Percentiles rank a stretch among this genome's conserved stretches.
Evolutionary conservation across 2,113 vertebrate genomes (phyloP).

Genomic region (Lethenteron reissneri): DNA sequence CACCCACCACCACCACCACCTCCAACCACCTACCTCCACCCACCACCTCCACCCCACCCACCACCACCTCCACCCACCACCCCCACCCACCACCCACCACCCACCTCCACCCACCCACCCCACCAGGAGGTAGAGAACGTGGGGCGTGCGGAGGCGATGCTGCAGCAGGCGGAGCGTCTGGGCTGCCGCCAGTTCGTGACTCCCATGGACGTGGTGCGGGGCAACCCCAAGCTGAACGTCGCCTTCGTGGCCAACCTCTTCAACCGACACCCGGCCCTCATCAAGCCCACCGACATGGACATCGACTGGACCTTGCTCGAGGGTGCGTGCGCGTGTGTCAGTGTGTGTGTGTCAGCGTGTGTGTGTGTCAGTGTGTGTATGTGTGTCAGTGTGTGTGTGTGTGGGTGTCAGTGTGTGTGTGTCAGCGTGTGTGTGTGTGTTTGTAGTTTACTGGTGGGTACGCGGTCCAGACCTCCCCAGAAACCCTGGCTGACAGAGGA

Average conservation of each 20-base stretch:
- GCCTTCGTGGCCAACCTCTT: slow-evolving; percentile 90
- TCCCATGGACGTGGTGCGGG: slow-evolving; percentile 49
- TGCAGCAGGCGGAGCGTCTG: slow-evolving; percentile 55
- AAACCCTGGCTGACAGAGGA: too few relatives aligned
- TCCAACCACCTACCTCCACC: too few relatives aligned
- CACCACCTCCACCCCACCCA: too few relatives aligned
- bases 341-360: background rate
- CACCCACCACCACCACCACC: too few relatives aligned
- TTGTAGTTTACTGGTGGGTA: too few relatives aligned
- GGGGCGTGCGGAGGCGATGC: slow-evolving; percentile 58
- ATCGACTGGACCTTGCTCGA: slow-evolving; percentile 55
- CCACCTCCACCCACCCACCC: too few relatives aligned
- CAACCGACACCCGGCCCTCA: slow-evolving; percentile 83
- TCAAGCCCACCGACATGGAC: slow-evolving; percentile 71
- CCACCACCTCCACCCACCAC: too few relatives aligned
- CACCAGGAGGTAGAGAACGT: slow-evolving; percentile 53
- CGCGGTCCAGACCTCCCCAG: too few relatives aligned
- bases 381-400: background rate
- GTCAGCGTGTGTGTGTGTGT: background rate
- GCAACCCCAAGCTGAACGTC: slow-evolving; percentile 79
- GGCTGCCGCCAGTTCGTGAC: slow-evolving; percentile 84
- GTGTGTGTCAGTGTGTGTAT: background rate
- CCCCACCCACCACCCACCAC: too few relatives aligned
- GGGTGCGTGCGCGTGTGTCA: slow-evolving; percentile 16
- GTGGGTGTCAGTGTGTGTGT: background rate